Conservation (phyloP, 2,113 vertebrate species). For the Hirundichthys speculiger region DNA sequence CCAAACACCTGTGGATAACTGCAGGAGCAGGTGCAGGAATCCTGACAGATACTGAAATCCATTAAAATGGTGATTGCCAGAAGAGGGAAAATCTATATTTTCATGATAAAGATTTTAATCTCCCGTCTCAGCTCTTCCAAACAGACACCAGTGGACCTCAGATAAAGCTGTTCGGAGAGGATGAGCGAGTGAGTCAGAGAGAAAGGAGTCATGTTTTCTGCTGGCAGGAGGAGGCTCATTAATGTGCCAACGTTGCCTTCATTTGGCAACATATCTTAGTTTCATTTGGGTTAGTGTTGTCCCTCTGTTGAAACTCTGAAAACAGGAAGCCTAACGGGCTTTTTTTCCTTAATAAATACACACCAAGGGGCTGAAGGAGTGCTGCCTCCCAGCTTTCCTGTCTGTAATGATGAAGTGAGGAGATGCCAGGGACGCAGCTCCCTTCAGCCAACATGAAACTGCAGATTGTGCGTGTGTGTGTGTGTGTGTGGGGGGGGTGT, state of each 20-base stretch:
- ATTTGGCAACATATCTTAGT: not conserved
- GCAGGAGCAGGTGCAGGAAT: too few relatives aligned
- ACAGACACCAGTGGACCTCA: not conserved
- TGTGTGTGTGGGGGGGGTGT: too few relatives aligned
- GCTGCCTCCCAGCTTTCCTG: constrained; percentile 12
- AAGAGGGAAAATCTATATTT: too few relatives aligned
- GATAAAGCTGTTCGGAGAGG: not conserved
- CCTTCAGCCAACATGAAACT: constrained; percentile 19
- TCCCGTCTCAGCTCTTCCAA: not conserved
- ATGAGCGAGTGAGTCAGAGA: not conserved
- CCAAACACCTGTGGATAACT: too few relatives aligned
- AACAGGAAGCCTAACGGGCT: constrained; percentile 2
- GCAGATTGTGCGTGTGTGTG: too few relatives aligned
- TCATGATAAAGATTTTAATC: too few relatives aligned
- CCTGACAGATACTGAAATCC: too few relatives aligned
- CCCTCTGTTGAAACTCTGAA: not conserved
- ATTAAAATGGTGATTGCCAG: too few relatives aligned
- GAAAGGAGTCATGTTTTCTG: not conserved
- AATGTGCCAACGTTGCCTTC: not conserved
- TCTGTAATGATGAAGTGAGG: constrained; percentile 13
- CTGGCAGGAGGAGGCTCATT: constrained; percentile 6
- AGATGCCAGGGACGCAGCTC: constrained; percentile 6
- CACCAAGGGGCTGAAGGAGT: not conserved
- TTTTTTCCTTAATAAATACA: not conserved
- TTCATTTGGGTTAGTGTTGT: constrained; percentile 1